phyloP scores from a whole-genome alignment of 2,797 vertebrate species.

The Xerus rutilus region DNA sequence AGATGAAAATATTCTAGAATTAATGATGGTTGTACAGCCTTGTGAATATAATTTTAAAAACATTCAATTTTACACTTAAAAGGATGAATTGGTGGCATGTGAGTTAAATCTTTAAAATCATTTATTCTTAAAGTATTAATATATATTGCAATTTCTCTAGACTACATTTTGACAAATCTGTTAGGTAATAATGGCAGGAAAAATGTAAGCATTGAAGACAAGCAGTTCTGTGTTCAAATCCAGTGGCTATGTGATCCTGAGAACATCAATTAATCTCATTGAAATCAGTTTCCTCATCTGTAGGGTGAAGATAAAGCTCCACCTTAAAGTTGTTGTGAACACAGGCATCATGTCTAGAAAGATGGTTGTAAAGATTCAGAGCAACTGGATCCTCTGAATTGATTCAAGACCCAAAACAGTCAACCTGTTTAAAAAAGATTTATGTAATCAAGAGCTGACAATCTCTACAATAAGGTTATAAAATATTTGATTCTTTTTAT shows the following conservation, averaged over 20 bases:
- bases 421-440: not conserved
- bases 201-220: not conserved
- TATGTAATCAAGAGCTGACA: not conserved
- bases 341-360: not conserved
- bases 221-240: not conserved
- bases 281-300: not conserved
- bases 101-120: not conserved
- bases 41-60: not conserved
- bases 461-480: not conserved
- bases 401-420: not conserved
- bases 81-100: not conserved
- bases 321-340: not conserved
- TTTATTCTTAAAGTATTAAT: conserved; percentile 6
- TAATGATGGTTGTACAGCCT: not conserved
- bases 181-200: not conserved
- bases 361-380: not conserved
- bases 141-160: not conserved
- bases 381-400: not conserved
- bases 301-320: not conserved
- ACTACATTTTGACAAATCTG: conserved; percentile 19
- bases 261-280: not conserved
- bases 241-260: not conserved
- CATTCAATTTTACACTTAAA: not conserved
- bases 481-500: conserved; percentile 30
- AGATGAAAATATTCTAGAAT: conserved; percentile 19